Percentiles rank a stretch among this genome's conserved stretches.
phyloP scores from a whole-genome alignment of 2,888 invertebrate genomes.

The Idaea aversata region DNA sequence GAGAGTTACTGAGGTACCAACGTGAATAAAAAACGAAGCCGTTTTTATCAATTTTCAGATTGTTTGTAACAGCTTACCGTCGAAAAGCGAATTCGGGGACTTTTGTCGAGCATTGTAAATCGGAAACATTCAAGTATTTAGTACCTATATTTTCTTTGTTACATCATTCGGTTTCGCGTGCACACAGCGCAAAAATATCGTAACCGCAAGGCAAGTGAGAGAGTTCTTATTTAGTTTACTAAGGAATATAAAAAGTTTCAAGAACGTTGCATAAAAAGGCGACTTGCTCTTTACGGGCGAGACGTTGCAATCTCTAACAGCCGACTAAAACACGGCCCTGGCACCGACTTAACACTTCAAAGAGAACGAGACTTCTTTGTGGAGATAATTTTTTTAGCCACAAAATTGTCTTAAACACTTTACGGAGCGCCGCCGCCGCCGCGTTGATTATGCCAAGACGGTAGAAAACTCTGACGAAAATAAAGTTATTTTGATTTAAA shows the following conservation, averaged over 20 bases:
- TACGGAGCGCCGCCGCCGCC: conserved; percentile 35
- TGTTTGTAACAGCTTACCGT: conserved; percentile 60
- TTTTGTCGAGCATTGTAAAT: conserved; percentile 23
- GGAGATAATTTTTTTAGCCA: conserved; percentile 54
- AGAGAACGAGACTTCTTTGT: conserved; percentile 51
- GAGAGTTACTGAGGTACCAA: conserved; percentile 67
- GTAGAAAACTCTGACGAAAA: conserved; percentile 64
- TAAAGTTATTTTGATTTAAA: conserved; percentile 76
- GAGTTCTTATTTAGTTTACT: background rate
- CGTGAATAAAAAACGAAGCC: conserved; percentile 58
- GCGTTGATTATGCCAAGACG: conserved; percentile 71
- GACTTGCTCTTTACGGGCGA: conserved; percentile 24
- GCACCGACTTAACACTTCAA: conserved; percentile 51
- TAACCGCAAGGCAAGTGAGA: conserved; percentile 12
- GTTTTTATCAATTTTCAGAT: conserved; percentile 63
- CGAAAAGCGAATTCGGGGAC: conserved; percentile 20
- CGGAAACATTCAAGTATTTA: conserved; percentile 1
- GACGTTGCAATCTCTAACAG: conserved; percentile 15
- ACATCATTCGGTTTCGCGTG: background rate
- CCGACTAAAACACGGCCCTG: conserved; percentile 31
- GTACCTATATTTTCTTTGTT: background rate
- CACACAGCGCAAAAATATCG: background rate
- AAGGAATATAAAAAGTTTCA: conserved; percentile 2
- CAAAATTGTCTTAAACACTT: conserved; percentile 73
- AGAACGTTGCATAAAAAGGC: conserved; percentile 17